phyloP scores from a whole-genome alignment of 2,888 invertebrate species.

The Tetramorium bicarinatum region DNA sequence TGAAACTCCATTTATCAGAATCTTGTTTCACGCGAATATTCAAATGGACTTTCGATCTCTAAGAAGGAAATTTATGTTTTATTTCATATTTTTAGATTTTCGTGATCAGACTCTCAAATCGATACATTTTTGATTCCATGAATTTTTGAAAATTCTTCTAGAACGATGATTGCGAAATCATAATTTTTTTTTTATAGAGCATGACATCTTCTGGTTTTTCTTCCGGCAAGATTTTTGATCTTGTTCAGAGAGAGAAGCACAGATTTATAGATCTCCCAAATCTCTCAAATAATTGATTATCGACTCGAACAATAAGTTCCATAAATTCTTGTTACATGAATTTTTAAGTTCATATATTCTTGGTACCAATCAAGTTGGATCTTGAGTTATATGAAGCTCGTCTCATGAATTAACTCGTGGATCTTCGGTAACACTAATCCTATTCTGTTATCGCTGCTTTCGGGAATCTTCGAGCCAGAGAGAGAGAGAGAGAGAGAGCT shows the following conservation, averaged over 20 bases:
- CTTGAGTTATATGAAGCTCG: not conserved
- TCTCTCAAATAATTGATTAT: not conserved
- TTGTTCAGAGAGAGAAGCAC: not conserved
- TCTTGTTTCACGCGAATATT: not conserved
- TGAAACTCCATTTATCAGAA: conserved; percentile 16
- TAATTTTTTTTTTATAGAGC: not conserved
- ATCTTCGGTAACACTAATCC: not conserved
- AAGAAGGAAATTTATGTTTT: not conserved
- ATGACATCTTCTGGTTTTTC: not conserved
- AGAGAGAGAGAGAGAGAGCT: not conserved
- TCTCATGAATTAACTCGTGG: not conserved
- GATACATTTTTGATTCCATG: not conserved
- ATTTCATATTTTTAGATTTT: not conserved
- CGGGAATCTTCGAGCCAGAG: not conserved
- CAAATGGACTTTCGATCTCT: not conserved
- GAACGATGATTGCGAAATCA: not conserved
- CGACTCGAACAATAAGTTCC: not conserved
- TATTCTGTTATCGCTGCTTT: not conserved
- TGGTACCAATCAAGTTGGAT: not conserved
- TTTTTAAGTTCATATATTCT: not conserved
- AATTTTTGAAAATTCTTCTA: not conserved
- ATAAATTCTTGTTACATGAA: not conserved
- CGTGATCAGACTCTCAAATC: not conserved
- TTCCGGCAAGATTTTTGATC: not conserved
- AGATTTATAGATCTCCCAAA: not conserved